Conservation (phyloP, 2,888 invertebrate species). For the Tetropium fuscum region DNA sequence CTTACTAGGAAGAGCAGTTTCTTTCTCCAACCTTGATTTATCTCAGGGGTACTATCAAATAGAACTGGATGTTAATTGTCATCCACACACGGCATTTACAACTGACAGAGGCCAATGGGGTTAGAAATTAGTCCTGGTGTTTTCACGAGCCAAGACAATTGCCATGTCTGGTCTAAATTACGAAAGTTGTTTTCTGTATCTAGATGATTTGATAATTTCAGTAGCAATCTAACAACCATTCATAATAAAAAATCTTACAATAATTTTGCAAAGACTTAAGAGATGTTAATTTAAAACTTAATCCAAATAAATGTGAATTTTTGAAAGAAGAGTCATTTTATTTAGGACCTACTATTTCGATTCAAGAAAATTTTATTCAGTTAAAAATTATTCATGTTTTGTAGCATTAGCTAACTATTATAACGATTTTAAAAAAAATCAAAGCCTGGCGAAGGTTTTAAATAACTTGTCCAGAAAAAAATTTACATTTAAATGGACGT, state of each 20-base stretch:
- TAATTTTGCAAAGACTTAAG: conserved; percentile 21
- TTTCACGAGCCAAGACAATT: conserved; percentile 47
- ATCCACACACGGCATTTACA: conserved; percentile 47
- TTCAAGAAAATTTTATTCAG: too few species aligned
- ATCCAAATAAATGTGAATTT: conserved; percentile 41
- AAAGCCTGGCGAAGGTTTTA: too few species aligned
- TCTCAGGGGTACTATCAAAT: conserved; percentile 49
- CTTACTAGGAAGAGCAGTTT: conserved; percentile 46
- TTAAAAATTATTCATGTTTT: too few species aligned
- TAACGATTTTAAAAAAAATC: too few species aligned
- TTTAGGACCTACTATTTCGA: conserved; percentile 25
- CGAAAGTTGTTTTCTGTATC: conserved; percentile 34
- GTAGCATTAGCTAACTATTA: too few species aligned
- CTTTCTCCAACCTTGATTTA: conserved; percentile 46
- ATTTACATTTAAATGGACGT: too few species aligned
- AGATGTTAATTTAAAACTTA: conserved; percentile 22
- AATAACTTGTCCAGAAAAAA: too few species aligned
- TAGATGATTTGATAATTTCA: conserved; percentile 44
- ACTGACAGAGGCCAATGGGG: conserved; percentile 48
- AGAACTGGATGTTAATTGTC: conserved; percentile 38
- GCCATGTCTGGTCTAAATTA: conserved; percentile 45
- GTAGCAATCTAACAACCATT: conserved; percentile 37
- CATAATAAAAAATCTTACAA: conserved; percentile 37
- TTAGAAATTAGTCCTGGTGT: conserved; percentile 46
- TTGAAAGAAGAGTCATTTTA: conserved; percentile 34